Evolutionary conservation across 2,888 invertebrate species (phyloP).

Genomic region (Campaea margaritaria): DNA sequence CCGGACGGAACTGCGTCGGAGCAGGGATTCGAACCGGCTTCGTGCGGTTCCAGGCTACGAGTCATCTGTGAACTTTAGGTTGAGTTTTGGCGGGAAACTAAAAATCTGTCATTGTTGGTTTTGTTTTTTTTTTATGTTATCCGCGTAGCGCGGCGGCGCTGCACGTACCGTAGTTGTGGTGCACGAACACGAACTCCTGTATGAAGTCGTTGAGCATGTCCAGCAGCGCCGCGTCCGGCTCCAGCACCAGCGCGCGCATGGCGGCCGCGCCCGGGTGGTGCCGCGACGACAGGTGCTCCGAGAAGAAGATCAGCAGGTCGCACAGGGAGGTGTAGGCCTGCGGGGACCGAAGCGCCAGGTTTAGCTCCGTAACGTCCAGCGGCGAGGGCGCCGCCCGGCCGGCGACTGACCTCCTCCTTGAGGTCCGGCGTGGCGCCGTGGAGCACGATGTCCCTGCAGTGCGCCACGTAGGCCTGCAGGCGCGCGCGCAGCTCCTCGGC

Average conservation of each 20-base stretch:
- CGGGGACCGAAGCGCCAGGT: neutral
- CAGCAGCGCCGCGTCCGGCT: conserved; percentile 92
- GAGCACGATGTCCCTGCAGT: conserved; percentile 82
- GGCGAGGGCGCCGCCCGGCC: too few species aligned
- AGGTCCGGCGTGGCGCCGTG: conserved; percentile 78
- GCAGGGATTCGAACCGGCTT: too few species aligned
- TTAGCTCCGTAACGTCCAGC: neutral
- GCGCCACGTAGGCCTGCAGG: conserved; percentile 90
- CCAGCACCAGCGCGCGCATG: conserved; percentile 89
- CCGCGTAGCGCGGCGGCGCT: too few species aligned
- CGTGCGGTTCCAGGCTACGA: too few species aligned
- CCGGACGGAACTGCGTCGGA: too few species aligned
- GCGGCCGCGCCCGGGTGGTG: conserved; percentile 65
- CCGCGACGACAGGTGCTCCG: conserved; percentile 89
- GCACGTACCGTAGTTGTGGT: conserved; percentile 92
- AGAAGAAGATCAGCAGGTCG: conserved; percentile 97
- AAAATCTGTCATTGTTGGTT: too few species aligned
- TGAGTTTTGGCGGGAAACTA: too few species aligned
- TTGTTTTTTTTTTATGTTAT: too few species aligned
- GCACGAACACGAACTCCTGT: conserved; percentile 96
- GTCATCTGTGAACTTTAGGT: too few species aligned
- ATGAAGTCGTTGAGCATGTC: conserved; percentile 95
- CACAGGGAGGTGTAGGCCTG: conserved; percentile 92
- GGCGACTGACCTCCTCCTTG: conserved; percentile 88
- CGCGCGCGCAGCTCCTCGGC: conserved; percentile 85